Conservation (phyloP, 64 coral and sea anemone species). For the Orbicella faveolata region DNA sequence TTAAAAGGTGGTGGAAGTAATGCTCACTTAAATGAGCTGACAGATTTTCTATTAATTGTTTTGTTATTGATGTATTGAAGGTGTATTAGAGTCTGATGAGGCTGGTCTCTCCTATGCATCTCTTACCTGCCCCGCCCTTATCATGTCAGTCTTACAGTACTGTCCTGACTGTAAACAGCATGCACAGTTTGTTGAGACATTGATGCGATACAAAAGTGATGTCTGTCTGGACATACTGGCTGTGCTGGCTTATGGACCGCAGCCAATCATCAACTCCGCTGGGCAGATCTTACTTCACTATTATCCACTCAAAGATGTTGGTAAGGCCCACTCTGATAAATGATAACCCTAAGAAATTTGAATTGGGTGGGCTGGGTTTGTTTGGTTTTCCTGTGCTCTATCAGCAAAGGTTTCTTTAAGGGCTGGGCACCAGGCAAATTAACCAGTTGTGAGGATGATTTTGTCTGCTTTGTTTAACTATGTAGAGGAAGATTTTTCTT, state of each 20-base stretch:
- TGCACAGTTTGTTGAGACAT: constrained; percentile 91
- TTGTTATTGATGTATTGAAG: background rate
- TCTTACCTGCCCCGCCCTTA: constrained; percentile 79
- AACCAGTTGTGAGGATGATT: too few species aligned
- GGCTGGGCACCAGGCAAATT: too few species aligned
- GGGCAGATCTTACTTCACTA: constrained; percentile 90
- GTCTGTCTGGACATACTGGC: constrained; percentile 92
- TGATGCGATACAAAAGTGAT: constrained; percentile 91
- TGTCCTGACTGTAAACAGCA: constrained; percentile 94
- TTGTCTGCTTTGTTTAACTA: too few species aligned
- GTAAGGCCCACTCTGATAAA: constrained; percentile 29
- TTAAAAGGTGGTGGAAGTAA: too few species aligned
- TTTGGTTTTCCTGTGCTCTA: too few species aligned
- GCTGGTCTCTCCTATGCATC: constrained; percentile 71
- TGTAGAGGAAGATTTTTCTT: too few species aligned
- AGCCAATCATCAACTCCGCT: constrained; percentile 84
- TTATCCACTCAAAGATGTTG: constrained; percentile 80
- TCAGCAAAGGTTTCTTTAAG: too few species aligned
- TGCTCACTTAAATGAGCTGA: too few species aligned
- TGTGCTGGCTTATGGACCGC: constrained; percentile 91
- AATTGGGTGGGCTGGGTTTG: too few species aligned
- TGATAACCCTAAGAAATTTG: background rate
- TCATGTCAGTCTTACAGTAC: constrained; percentile 89
- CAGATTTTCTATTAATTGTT: background rate
- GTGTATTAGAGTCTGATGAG: constrained; percentile 61